These are phyloP conservation scores for Gila orcuttii DNA, from an alignment of 2,113 vertebrate species.

Conservation along the genomic window DNA sequence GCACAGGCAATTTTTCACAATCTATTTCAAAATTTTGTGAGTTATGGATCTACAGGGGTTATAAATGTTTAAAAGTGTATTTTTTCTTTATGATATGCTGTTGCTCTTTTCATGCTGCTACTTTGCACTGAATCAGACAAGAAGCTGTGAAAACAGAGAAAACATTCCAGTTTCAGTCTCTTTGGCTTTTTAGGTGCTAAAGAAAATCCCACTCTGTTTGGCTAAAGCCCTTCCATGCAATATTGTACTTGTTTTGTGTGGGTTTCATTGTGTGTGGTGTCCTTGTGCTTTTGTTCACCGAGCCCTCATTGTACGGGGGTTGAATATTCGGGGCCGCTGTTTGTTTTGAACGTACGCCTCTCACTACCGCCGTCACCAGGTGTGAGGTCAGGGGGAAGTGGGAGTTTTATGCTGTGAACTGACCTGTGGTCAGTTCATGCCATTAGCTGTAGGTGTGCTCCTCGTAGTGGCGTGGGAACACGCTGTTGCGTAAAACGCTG, in stretches of 20 bases:
- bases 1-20: not conserved
- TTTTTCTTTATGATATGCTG: constrained; percentile 2
- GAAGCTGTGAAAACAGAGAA: not conserved
- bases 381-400: constrained; percentile 18
- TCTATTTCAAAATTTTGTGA: not conserved
- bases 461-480: constrained; percentile 10
- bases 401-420: constrained; percentile 18
- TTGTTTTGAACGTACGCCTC: constrained; percentile 58
- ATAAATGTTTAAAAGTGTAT: constrained; percentile 2
- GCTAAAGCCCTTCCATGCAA: constrained; percentile 6
- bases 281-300: constrained; percentile 21
- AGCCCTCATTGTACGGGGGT: not conserved
- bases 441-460: constrained; percentile 43
- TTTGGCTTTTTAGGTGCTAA: constrained; percentile 1
- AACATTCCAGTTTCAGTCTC: not conserved
- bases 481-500: constrained; percentile 23
- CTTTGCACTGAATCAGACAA: not conserved
- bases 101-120: not conserved
- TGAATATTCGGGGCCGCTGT: not conserved
- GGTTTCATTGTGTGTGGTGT: constrained; percentile 25
- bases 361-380: constrained; percentile 28
- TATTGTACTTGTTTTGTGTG: constrained; percentile 16
- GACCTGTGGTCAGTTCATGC: constrained; percentile 31
- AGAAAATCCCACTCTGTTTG: constrained; percentile 13
- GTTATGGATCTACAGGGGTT: not conserved